These are phyloP conservation scores for Lutraria lutraria DNA, from an alignment of 2,888 invertebrate genomes.

Conservation along the genomic window DNA sequence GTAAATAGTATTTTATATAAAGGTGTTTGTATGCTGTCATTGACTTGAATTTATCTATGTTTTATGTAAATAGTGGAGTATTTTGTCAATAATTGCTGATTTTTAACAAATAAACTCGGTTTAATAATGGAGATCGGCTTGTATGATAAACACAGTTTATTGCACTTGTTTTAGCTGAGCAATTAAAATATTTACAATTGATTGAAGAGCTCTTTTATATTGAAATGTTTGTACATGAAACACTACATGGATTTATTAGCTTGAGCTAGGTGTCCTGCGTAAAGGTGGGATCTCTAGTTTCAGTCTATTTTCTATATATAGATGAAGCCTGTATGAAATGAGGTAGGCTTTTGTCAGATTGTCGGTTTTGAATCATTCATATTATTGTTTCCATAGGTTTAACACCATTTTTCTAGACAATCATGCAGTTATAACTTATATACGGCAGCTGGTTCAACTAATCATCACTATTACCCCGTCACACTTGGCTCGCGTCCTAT, in stretches of 20 bases:
- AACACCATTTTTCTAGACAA: too few species aligned
- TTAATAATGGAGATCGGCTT: not conserved
- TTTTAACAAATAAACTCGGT: conserved; percentile 10
- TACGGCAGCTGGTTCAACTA: too few species aligned
- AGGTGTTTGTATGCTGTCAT: not conserved
- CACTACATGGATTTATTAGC: not conserved
- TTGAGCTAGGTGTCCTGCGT: not conserved
- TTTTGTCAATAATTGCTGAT: conserved; percentile 25
- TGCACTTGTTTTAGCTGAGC: not conserved
- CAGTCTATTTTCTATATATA: too few species aligned
- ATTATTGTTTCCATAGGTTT: too few species aligned
- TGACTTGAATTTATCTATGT: not conserved
- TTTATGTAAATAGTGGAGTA: not conserved
- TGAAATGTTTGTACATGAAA: not conserved
- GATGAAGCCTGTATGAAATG: too few species aligned
- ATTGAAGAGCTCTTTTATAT: not conserved
- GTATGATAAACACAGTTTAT: conserved; percentile 1
- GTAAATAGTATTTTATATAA: too few species aligned
- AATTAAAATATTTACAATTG: not conserved
- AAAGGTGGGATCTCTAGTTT: not conserved
- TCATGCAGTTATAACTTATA: too few species aligned
- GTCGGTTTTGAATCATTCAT: too few species aligned
- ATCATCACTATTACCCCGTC: too few species aligned
- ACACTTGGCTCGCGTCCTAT: too few species aligned
- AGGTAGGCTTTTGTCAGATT: too few species aligned